Conservation (phyloP, 2,113 vertebrate genomes). For the Pithys albifrons region DNA sequence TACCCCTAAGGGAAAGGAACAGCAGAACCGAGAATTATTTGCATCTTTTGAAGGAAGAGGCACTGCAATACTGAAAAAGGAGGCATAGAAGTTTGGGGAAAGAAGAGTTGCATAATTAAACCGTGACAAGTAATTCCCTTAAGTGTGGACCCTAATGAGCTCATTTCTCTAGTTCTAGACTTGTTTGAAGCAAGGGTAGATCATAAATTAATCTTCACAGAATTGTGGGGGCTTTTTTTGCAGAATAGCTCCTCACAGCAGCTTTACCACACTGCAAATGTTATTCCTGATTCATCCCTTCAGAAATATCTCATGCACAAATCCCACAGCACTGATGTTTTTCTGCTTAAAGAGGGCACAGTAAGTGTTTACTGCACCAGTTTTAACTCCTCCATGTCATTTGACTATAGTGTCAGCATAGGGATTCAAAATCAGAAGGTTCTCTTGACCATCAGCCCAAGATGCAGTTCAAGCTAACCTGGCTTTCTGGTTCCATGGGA, state of each 20-base stretch:
- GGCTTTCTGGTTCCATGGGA: accelerated
- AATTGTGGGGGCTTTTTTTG: background rate
- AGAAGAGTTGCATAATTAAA: background rate
- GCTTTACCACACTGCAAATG: background rate
- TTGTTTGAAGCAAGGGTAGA: background rate
- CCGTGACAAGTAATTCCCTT: background rate
- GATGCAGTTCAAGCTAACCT: background rate
- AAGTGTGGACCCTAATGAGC: background rate
- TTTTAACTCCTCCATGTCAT: background rate
- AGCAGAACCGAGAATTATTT: background rate
- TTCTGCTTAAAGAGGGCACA: background rate
- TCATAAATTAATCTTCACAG: background rate
- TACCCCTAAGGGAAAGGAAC: background rate
- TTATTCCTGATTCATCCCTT: background rate
- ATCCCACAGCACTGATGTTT: background rate
- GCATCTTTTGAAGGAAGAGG: background rate
- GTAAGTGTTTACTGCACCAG: background rate
- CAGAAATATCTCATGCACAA: background rate
- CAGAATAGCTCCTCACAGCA: background rate
- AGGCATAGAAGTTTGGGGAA: background rate
- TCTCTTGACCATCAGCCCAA: background rate
- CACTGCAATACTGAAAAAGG: background rate
- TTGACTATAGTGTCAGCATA: background rate
- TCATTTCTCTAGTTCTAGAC: background rate
- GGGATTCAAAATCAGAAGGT: background rate